Evolutionary conservation across 2,888 invertebrate species (phyloP), one percentile per base, ranked within the genome.

Genomic region (Pseudococcus viburni): DNA sequence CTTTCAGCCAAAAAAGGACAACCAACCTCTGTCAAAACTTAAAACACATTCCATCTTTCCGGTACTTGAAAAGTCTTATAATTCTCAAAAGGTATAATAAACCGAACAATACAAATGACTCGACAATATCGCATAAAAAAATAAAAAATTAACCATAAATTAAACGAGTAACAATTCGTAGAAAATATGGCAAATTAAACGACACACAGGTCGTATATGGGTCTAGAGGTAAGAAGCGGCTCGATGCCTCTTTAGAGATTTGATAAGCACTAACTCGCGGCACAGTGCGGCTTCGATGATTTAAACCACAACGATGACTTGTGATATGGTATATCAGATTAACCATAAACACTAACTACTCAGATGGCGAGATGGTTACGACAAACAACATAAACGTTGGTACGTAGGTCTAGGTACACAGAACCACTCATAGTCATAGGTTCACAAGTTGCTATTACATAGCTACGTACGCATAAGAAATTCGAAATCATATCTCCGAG

Each of bases 401-500:
- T 51, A 46, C 15, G 17, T 51, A 17, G 51, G 17, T 12, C 51
- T 51, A 51, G 51, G 17, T 51, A 51, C 51, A 11, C 51, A 15
- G 12, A 51, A 8, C 46, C 46, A 46, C 17, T 15, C 55, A 17
- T 55, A 55, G 15, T 19, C 64, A 64, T 59, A 59, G 15, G 26
- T 17, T 6, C 22, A 64, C 22, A 64, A 73, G 68, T 73, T 73
- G 68, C 68, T 73, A 26, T 73, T 73, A 73, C 68, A 26, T 33
- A 3, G 26, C 26, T 33, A 33, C 26, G 26, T 33, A 33, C 26
- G 3, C 26, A 33, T 33, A 33, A 73, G 68, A 73, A 73, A 73
- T 73, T 73, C 68, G 68, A 73, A 73, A 73, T 73, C 68, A 73
- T 73, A 73, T 73, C 68, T 73, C 68, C 33, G 26, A 73, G 68